Base-by-base conservation (phyloP, 2,113 vertebrate species). In the Eurystomus gularis region DNA sequence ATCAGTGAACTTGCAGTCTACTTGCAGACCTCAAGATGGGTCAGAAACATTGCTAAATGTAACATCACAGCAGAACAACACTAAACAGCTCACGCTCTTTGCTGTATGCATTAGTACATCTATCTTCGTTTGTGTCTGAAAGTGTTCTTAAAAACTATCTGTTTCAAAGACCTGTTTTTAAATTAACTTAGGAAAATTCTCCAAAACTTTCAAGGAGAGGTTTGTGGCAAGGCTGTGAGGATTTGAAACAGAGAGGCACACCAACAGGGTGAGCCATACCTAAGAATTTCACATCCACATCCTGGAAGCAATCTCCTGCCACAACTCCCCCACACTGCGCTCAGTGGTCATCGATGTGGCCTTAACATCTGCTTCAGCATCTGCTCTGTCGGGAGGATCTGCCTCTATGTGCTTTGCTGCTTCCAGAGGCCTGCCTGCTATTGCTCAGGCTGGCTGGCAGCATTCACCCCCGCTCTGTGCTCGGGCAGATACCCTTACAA, bases 391-490 rank as follows among this genome's bases (percentile, higher is more conserved):
- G 0, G 37, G 81, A 76, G 44, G 70, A 58, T 29, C 26, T 84
- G 65, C 23, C 23, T n/a, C 40, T 29, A 3, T 2, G 70, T 52
- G 52, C 61, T 39, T 4, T 51, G 66, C 92, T 89, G 87, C 75
- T 78, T 55, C n/a, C 24, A 19, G 5, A 73, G 49, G 58, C 31
- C 66, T 77, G 69, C 58, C 80, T 86, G 84, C 10, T 20, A 6
- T 23, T 20, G 77, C 95, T 84, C 58, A 28, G 71, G 40, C 11
- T 0, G 25, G 39, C 88, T 85, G 68, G 83, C 88, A 94, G 73
- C 1, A 0, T 5, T 66, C 60, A 7, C 21, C 77, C 28, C 8
- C 0, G 1, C 86, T 9, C 80, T 25, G 54, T 1, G 0, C 35
- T 35, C 1, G 0, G 11, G 17, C 76, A 75, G 42, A 86, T 48